Conservation (phyloP, 2,888 invertebrate species). For the Campaea margaritaria region DNA sequence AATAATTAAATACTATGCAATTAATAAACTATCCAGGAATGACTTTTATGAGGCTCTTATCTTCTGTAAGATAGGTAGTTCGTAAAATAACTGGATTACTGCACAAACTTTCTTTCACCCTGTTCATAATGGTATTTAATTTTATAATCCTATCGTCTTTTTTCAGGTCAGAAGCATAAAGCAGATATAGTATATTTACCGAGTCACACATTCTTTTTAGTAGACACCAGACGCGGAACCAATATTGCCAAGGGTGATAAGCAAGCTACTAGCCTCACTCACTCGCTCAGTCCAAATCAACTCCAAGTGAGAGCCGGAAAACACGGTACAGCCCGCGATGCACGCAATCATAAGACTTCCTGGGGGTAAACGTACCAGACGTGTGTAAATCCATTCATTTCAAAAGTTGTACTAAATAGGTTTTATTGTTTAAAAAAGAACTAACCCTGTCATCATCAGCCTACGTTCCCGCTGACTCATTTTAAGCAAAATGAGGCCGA, state of each 20-base stretch:
- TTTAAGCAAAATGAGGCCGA: constrained; percentile 64
- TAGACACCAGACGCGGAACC: neutral
- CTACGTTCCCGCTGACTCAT: neutral
- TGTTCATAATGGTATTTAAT: too few relatives aligned
- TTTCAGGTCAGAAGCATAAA: too few relatives aligned
- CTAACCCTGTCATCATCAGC: constrained; percentile 3
- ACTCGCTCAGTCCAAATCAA: constrained; percentile 9
- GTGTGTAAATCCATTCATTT: constrained; percentile 29
- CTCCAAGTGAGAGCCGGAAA: constrained; percentile 62
- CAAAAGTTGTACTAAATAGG: neutral
- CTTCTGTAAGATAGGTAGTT: too few relatives aligned
- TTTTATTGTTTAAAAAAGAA: constrained; percentile 6
- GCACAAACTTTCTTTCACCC: too few relatives aligned
- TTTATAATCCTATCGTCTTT: too few relatives aligned
- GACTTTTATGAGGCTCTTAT: too few relatives aligned
- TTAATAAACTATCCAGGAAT: too few relatives aligned
- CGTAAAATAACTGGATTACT: too few relatives aligned
- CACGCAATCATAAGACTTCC: constrained; percentile 69
- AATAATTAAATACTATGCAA: too few relatives aligned
- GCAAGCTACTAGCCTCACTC: constrained; percentile 4
- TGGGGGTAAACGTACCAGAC: constrained; percentile 37
- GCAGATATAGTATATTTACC: too few relatives aligned
- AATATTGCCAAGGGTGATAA: neutral
- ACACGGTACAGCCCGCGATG: constrained; percentile 37
- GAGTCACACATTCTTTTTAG: too few relatives aligned